phyloP scores from a whole-genome alignment of 2,113 vertebrate genomes.

The Toxostoma redivivum region DNA sequence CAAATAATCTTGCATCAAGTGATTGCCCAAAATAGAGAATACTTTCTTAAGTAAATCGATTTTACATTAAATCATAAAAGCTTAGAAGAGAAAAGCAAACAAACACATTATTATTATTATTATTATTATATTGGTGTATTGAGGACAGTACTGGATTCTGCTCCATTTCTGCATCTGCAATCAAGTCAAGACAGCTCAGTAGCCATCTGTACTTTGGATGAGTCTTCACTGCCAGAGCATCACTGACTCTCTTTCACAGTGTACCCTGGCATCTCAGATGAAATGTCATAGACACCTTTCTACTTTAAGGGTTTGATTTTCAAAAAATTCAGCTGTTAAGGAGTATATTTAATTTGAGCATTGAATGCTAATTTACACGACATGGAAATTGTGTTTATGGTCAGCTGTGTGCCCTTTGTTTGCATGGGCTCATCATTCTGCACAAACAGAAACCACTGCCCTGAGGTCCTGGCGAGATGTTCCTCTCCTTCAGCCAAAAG shows the following conservation, averaged over 20 bases:
- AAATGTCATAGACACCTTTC: neutral
- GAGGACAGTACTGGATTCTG: neutral
- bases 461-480: neutral
- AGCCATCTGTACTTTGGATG: neutral
- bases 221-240: neutral
- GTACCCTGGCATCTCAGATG: neutral
- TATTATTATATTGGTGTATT: neutral
- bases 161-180: neutral
- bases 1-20: neutral
- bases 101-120: neutral
- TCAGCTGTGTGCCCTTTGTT: neutral
- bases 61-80: neutral
- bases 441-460: neutral
- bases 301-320: neutral
- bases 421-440: neutral
- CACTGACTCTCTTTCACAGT: neutral
- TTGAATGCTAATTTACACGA: neutral
- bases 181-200: neutral
- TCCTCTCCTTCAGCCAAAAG: neutral
- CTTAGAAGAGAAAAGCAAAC: neutral
- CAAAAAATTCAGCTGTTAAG: neutral
- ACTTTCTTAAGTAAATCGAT: neutral
- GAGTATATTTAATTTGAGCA: neutral
- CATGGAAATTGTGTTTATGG: neutral
- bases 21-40: neutral